Base-by-base conservation (phyloP, 2,113 vertebrate genomes). In the Gopherus evgoodei region DNA sequence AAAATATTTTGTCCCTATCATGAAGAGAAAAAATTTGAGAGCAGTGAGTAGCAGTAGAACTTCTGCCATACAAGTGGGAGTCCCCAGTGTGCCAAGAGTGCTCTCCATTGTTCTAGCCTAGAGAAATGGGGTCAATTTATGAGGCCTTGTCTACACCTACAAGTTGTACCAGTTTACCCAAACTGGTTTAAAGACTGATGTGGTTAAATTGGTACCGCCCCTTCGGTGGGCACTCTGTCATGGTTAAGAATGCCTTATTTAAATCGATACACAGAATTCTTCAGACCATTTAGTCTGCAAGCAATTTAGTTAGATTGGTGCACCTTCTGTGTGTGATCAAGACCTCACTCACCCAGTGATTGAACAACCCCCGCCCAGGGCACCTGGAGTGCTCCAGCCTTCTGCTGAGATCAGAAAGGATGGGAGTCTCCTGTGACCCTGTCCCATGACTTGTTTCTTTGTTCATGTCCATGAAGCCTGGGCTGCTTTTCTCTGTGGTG, bases 11-110 rank as follows among this genome's bases (percentile, higher is more conserved):
- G 91, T 53, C 86, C 62, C 56, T 79, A 17, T 1, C 11, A 29
- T 59, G 57, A 59, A 59, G 27, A 59, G 57, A 59, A 29, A 27
- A 59, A 59, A 31, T 59, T 14, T 3, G 10, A 65, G 59, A 95
- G 53, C 87, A 72, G 52, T 0, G 0, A 86, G 44, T 42, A 65
- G 88, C 84, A 72, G 50, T 82, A 53, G 83, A 88, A 57, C 65
- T 50, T 57, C 44, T 81, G 89, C 22, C 80, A 42, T 0, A 4
- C 65, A 79, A 31, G 38, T 0, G 0, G 8, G 49, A 0, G 0
- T 38, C 56, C n/a, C 38, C 75, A 12, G 29, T 81, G 62, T 83
- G 50, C 42, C 42, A 0, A 3, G 53, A 49, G 44, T 7, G 0
- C 13, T 35, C 57, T 29, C 59, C 59, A 35, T 65, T 35, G 59